Evolutionary conservation across 35 echinoderm and acorn worm genomes (phyloP).

Genomic region (Lytechinus pictus): DNA sequence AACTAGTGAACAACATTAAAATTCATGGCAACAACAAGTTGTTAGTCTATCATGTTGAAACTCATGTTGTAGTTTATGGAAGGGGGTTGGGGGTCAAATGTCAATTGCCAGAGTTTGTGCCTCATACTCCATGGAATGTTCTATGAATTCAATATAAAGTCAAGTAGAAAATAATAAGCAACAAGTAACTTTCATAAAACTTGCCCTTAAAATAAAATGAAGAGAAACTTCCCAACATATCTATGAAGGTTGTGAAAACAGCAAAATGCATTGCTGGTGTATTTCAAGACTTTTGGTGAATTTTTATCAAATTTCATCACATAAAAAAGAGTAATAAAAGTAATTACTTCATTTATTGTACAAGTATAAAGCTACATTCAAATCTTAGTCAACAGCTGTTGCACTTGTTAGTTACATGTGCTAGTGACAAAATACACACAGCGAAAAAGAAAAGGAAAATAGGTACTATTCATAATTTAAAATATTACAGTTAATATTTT

Average conservation of each 20-base stretch:
- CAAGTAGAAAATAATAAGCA: not conserved
- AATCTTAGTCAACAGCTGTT: not conserved
- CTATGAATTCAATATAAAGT: not conserved
- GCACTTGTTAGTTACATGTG: not conserved
- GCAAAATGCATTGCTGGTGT: not conserved
- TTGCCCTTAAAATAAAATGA: not conserved
- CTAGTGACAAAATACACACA: not conserved
- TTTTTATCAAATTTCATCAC: not conserved
- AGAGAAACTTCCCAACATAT: not conserved
- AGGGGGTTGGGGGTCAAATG: not conserved
- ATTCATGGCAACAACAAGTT: not conserved
- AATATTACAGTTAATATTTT: too few species aligned
- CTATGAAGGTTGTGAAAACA: not conserved
- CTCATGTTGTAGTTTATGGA: conserved; percentile 44
- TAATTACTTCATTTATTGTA: not conserved
- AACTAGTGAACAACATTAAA: not conserved
- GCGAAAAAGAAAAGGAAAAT: not conserved
- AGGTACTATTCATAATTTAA: too few species aligned
- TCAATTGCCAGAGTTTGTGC: not conserved
- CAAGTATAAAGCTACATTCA: not conserved
- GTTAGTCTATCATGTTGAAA: not conserved
- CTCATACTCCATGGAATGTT: not conserved
- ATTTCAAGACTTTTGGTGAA: not conserved
- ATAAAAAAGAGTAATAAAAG: not conserved
- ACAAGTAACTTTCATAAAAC: not conserved